These are phyloP conservation scores for Mimachlamys varia DNA, from an alignment of 2,888 invertebrate species.

Conservation along the genomic window DNA sequence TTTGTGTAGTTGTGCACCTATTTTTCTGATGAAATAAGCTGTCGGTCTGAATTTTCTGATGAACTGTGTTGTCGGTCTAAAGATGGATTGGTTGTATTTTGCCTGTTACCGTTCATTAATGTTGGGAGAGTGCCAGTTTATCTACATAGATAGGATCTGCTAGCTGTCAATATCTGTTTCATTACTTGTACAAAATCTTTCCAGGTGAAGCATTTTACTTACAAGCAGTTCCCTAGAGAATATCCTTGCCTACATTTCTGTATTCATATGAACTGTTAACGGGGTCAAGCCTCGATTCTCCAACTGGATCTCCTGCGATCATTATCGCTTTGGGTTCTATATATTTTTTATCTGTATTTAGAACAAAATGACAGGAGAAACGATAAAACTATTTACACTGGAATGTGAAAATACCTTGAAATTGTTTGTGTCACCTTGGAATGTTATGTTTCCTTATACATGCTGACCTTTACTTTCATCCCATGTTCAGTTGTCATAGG, in stretches of 20 bases:
- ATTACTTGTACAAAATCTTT: slow-evolving; percentile 28
- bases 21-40: neutral
- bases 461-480: neutral
- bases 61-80: neutral
- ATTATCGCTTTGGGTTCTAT: neutral
- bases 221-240: slow-evolving; percentile 1
- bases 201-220: slow-evolving; percentile 28
- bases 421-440: neutral
- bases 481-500: neutral
- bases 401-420: neutral
- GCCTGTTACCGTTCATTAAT: slow-evolving; percentile 23
- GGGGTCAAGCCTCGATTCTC: neutral
- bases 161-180: slow-evolving; percentile 31
- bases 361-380: neutral
- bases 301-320: neutral
- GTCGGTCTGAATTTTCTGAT: neutral
- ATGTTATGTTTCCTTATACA: neutral
- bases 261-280: neutral
- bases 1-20: too few relatives aligned
- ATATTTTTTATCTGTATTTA: neutral
- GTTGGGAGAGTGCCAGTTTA: neutral
- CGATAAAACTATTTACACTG: neutral
- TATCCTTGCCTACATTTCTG: neutral
- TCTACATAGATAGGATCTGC: slow-evolving; percentile 11
- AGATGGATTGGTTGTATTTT: slow-evolving; percentile 33